Conservation (phyloP, 1,140 invertebrate species). For the Gonatopus flavifemur region DNA sequence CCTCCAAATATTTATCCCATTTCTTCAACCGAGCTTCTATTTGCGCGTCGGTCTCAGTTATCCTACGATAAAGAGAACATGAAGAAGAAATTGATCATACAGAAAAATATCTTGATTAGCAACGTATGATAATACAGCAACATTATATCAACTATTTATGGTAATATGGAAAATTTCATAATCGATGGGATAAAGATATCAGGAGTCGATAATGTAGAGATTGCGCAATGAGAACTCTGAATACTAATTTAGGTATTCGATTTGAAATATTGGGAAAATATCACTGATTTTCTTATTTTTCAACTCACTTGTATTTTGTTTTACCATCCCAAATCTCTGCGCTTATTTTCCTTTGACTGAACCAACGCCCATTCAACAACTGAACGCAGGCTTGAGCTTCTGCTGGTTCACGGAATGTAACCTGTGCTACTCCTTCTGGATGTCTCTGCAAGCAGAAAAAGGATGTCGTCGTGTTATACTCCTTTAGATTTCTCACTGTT, state of each 20-base stretch:
- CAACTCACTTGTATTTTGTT: conserved; percentile 82
- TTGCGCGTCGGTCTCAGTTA: conserved; percentile 89
- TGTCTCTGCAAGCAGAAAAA: conserved; percentile 71
- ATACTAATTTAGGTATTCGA: no score
- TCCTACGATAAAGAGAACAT: conserved; percentile 57
- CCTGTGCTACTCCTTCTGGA: conserved; percentile 91
- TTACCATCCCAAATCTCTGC: conserved; percentile 95
- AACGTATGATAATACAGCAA: conserved; percentile 6
- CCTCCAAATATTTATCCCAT: conserved; percentile 85
- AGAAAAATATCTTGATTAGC: not conserved
- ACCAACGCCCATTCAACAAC: conserved; percentile 90
- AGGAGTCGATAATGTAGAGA: conserved; percentile 5
- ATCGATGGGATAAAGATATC: no score
- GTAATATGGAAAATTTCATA: no score
- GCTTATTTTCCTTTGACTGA: conserved; percentile 79
- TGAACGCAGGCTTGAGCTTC: conserved; percentile 88
- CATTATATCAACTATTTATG: no score
- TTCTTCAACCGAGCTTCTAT: conserved; percentile 77
- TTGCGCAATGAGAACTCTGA: not conserved
- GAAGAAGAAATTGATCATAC: not conserved
- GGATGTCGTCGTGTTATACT: no score
- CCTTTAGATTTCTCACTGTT: no score
- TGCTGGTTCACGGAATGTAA: conserved; percentile 88
- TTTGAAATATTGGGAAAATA: no score
- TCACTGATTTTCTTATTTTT: no score